These are phyloP conservation scores for Sycophaga agraensis DNA, from an alignment of 1,140 invertebrate genomes.

Conservation along the genomic window DNA sequence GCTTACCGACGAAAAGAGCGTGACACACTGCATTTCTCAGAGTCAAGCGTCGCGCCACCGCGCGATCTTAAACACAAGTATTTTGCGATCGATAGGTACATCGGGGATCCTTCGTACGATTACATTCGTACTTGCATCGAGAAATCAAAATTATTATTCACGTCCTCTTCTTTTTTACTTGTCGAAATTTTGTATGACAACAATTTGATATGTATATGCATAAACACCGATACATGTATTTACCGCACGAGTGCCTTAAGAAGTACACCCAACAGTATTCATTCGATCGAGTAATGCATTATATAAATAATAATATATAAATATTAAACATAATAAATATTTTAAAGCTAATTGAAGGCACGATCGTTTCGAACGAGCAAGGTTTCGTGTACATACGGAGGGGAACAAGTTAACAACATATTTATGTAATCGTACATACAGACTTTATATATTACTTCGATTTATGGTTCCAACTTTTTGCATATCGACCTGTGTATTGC, in stretches of 20 bases:
- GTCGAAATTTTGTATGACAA: slow-evolving; percentile 34
- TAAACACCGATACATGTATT: slow-evolving; percentile 34
- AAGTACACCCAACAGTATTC: slow-evolving; percentile 46
- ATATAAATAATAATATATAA: slow-evolving; percentile 24
- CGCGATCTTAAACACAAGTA: slow-evolving; percentile 10
- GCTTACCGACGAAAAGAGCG: slow-evolving; percentile 6
- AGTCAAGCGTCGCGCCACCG: too few relatives aligned
- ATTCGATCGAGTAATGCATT: slow-evolving; percentile 29
- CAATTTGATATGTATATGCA: slow-evolving; percentile 28
- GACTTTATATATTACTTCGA: slow-evolving; percentile 6
- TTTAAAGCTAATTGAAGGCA: slow-evolving; percentile 29
- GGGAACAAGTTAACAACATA: slow-evolving; percentile 12
- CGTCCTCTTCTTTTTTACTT: slow-evolving; percentile 36
- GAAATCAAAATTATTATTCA: slow-evolving; percentile 35
- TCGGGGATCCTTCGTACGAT: slow-evolving; percentile 29
- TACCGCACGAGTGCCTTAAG: slow-evolving; percentile 49
- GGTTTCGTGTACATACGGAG: slow-evolving; percentile 28
- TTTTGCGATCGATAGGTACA: slow-evolving; percentile 26
- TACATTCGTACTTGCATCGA: slow-evolving; percentile 27
- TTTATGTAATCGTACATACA: too few relatives aligned
- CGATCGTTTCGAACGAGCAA: slow-evolving; percentile 29
- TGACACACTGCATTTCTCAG: slow-evolving; percentile 14
- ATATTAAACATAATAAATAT: slow-evolving; percentile 31
- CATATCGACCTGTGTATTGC: slow-evolving; percentile 13
- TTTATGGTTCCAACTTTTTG: not conserved